phyloP scores from a whole-genome alignment of 2,113 vertebrate genomes.

The Halcyon senegalensis region DNA sequence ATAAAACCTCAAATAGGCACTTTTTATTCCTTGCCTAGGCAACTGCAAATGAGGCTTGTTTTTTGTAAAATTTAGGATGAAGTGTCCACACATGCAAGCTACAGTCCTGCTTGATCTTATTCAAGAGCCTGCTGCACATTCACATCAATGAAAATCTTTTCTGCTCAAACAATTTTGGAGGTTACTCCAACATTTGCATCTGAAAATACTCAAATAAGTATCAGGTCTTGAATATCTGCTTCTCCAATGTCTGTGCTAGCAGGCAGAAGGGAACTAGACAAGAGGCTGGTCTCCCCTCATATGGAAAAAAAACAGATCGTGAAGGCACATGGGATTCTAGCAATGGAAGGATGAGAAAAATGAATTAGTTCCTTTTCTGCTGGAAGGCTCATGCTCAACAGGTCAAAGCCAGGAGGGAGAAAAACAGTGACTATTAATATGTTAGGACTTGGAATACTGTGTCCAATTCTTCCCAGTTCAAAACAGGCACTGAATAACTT shows the following conservation, averaged over 20 bases:
- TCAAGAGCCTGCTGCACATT: background rate
- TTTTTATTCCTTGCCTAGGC: background rate
- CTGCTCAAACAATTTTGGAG: background rate
- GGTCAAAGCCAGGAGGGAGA: background rate
- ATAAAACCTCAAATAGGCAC: background rate
- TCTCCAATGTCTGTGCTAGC: background rate
- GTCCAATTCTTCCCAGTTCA: too few species aligned
- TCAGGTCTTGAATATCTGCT: background rate
- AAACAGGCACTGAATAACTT: too few species aligned
- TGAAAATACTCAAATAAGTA: background rate
- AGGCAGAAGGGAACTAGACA: background rate
- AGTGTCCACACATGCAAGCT: background rate
- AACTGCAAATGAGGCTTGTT: background rate
- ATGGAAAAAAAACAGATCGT: background rate
- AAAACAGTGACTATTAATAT: too few species aligned
- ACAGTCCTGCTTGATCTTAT: background rate
- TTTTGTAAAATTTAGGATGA: background rate
- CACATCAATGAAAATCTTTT: background rate
- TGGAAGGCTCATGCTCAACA: background rate
- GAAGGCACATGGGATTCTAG: background rate
- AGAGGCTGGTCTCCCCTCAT: background rate
- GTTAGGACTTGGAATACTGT: too few species aligned
- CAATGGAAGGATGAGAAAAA: background rate
- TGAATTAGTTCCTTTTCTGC: background rate
- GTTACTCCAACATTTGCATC: background rate